Conservation (phyloP, 2,113 vertebrate genomes). For the Corydoras sp. region DNA sequence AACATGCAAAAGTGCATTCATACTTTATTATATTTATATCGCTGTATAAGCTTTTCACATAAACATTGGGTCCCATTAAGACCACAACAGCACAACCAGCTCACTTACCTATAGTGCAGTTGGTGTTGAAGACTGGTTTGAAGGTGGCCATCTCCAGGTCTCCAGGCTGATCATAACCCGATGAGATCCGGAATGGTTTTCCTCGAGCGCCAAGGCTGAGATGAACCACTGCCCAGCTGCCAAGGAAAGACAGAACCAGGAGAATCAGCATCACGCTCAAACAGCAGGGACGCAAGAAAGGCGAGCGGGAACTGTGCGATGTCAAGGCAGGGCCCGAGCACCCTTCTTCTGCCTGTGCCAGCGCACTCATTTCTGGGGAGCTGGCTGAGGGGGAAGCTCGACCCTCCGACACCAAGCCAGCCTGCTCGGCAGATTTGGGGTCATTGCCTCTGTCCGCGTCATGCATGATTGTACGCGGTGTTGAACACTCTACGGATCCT, state of each 20-base stretch:
- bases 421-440: slow-evolving; percentile 44
- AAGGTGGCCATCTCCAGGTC: slow-evolving; percentile 57
- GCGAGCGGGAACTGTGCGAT: slow-evolving; percentile 19
- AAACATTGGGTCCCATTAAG: too few relatives aligned
- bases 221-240: slow-evolving; percentile 72
- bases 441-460: slow-evolving; percentile 42
- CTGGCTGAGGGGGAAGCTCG: slow-evolving; percentile 44
- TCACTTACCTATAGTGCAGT: slow-evolving; percentile 69
- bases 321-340: slow-evolving; percentile 40
- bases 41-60: not conserved
- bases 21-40: too few relatives aligned
- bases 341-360: slow-evolving; percentile 39
- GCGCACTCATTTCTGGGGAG: slow-evolving; percentile 25
- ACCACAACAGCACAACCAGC: not conserved
- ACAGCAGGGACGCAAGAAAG: slow-evolving; percentile 52
- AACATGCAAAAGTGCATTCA: too few relatives aligned
- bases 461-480: slow-evolving; percentile 40
- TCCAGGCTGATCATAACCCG: slow-evolving; percentile 59
- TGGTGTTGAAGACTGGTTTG: slow-evolving; percentile 66
- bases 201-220: slow-evolving; percentile 57
- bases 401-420: slow-evolving; percentile 29
- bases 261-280: slow-evolving; percentile 59
- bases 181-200: slow-evolving; percentile 63
- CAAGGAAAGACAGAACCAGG: slow-evolving; percentile 69
- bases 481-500: slow-evolving; percentile 11